A percentile compares a stretch with the other conserved stretches of the same genome.
These are phyloP conservation scores for Epinotia demarniana DNA, from an alignment of 2,888 invertebrate species.

Conservation along the genomic window DNA sequence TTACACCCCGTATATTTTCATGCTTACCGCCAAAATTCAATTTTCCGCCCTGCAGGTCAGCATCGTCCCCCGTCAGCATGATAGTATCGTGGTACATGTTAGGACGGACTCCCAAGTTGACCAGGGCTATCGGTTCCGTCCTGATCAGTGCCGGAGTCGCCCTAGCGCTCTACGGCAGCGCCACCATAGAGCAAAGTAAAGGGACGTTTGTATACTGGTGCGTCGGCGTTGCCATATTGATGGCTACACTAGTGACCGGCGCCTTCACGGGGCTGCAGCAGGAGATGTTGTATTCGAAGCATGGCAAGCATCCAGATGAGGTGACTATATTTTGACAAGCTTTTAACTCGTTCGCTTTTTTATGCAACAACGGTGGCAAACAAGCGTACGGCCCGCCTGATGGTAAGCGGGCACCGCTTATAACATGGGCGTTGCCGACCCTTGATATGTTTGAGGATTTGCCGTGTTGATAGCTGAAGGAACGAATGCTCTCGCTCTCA, in stretches of 20 bases:
- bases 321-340: slow-evolving; percentile 51
- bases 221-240: slow-evolving; percentile 69
- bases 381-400: no score
- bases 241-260: slow-evolving; percentile 70
- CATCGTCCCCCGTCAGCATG: slow-evolving; percentile 78
- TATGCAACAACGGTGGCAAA: no score
- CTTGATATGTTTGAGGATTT: no score
- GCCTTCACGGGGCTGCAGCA: slow-evolving; percentile 78
- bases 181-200: slow-evolving; percentile 63
- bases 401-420: no score
- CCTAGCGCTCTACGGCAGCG: slow-evolving; percentile 75
- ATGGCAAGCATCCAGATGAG: slow-evolving; percentile 80
- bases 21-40: not conserved
- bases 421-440: no score
- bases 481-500: no score
- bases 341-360: no score
- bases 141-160: slow-evolving; percentile 73
- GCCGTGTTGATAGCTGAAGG: no score
- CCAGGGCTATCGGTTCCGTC: slow-evolving; percentile 70
- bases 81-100: slow-evolving; percentile 72
- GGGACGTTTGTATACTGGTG: slow-evolving; percentile 73
- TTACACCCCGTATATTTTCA: no score
- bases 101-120: slow-evolving; percentile 64
- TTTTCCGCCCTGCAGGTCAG: slow-evolving; percentile 64
- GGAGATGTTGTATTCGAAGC: slow-evolving; percentile 71